A percentile compares a stretch with the other conserved stretches of the same genome.
phyloP scores from a whole-genome alignment of 2,113 vertebrate species.

The Atherinomorus stipes region DNA sequence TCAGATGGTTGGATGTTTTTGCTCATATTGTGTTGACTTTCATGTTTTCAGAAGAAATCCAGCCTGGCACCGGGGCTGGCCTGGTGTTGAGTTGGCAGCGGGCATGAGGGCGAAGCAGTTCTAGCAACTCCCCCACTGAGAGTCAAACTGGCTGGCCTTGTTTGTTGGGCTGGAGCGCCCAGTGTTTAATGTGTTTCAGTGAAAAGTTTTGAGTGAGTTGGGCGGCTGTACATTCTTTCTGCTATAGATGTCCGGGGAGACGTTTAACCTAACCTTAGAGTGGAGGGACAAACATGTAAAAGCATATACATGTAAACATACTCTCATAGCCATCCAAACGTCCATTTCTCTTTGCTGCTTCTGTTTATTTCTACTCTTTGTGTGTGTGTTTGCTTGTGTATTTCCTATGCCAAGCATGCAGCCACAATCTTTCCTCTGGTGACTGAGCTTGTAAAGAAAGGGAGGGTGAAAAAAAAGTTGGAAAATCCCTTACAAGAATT shows the following conservation, averaged over 20 bases:
- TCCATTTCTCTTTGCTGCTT: constrained; percentile 37
- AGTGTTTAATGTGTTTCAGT: constrained; percentile 5
- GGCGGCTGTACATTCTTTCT: constrained; percentile 1
- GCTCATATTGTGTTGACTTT: background rate
- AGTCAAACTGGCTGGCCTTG: constrained; percentile 49
- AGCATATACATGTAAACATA: constrained; percentile 44
- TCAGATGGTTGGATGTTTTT: background rate
- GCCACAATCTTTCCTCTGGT: constrained; percentile 59
- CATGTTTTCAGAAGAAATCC: background rate
- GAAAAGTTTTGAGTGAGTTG: background rate
- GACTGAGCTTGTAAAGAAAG: constrained; percentile 29
- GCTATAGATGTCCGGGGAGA: background rate
- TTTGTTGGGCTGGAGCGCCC: constrained; percentile 21
- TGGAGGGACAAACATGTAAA: constrained; percentile 30
- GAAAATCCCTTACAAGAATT: constrained; percentile 64
- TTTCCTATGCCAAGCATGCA: constrained; percentile 51
- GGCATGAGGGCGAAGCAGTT: constrained; percentile 50
- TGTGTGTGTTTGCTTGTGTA: constrained; percentile 52
- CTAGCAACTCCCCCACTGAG: constrained; percentile 46
- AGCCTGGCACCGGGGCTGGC: constrained; percentile 12
- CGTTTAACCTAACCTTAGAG: constrained; percentile 26
- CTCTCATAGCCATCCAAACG: constrained; percentile 5
- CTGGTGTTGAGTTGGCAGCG: constrained; percentile 29
- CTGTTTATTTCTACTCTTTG: constrained; percentile 43
- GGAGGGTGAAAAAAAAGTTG: constrained; percentile 8